These are phyloP conservation scores for Luperina testacea DNA, from an alignment of 2,888 invertebrate species.

Conservation along the genomic window DNA sequence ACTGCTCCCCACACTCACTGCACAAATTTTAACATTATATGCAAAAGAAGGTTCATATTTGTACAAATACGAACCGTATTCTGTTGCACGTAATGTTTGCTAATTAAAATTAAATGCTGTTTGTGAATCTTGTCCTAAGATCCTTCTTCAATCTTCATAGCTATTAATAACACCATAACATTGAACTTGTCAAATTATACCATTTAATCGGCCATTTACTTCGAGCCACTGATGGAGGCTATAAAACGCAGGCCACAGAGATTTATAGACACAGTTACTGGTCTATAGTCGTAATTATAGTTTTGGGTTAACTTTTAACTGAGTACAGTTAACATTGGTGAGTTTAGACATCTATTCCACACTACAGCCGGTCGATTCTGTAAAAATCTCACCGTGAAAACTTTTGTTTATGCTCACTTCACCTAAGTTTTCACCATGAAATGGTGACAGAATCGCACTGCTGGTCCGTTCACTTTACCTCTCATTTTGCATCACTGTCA, in stretches of 20 bases:
- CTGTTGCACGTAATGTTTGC: not conserved
- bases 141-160: not conserved
- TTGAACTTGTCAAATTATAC: not conserved
- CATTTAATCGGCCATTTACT: conserved; percentile 6
- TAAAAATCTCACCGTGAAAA: too few relatives aligned
- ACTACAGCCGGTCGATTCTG: too few relatives aligned
- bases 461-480: too few relatives aligned
- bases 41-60: too few relatives aligned
- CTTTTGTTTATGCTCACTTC: too few relatives aligned
- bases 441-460: too few relatives aligned
- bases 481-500: not conserved
- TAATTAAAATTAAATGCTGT: not conserved
- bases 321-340: not conserved
- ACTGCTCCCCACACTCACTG: too few relatives aligned
- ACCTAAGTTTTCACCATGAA: too few relatives aligned
- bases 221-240: conserved; percentile 8
- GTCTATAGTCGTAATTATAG: not conserved
- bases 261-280: conserved; percentile 11
- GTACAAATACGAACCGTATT: not conserved
- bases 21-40: too few relatives aligned
- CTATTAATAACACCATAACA: not conserved
- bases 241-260: conserved; percentile 36
- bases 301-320: not conserved
- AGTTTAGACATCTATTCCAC: not conserved
- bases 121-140: not conserved